Conservation (phyloP, 2,113 vertebrate genomes). For the Crotalus horridus region DNA sequence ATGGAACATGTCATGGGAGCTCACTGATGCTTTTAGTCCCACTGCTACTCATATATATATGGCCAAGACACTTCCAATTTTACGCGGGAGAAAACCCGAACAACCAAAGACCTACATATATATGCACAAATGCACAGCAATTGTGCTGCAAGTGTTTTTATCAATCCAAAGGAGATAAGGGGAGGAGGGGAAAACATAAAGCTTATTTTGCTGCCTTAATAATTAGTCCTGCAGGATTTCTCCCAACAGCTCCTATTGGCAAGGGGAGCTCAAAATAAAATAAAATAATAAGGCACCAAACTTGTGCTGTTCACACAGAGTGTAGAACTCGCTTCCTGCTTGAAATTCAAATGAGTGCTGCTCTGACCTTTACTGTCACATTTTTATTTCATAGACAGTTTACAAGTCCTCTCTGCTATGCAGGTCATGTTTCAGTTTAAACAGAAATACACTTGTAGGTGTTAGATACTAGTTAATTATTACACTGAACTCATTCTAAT, state of each 20-base stretch:
- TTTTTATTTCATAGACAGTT: conserved; percentile 78
- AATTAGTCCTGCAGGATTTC: conserved; percentile 80
- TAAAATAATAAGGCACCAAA: conserved; percentile 48
- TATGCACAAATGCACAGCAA: conserved; percentile 50
- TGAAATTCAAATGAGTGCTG: conserved; percentile 78
- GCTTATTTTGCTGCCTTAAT: conserved; percentile 72
- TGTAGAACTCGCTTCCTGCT: conserved; percentile 64
- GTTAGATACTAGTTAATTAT: conserved; percentile 83
- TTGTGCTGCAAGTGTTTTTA: conserved; percentile 57
- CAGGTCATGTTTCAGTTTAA: conserved; percentile 85
- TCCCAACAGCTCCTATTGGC: conserved; percentile 64
- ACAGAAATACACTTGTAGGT: conserved; percentile 78
- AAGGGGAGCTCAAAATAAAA: conserved; percentile 43
- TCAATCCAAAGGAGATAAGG: not conserved
- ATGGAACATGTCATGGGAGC: conserved; percentile 25
- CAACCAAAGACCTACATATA: too few relatives aligned
- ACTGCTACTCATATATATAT: not conserved
- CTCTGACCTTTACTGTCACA: conserved; percentile 81
- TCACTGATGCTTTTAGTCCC: conserved; percentile 35
- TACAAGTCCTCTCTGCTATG: conserved; percentile 78
- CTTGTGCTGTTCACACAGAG: conserved; percentile 17
- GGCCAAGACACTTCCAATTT: too few relatives aligned
- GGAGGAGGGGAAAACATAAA: conserved; percentile 58
- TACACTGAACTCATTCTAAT: conserved; percentile 81
- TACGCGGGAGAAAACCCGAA: too few relatives aligned